Evolutionary conservation across 2,888 invertebrate species (phyloP).

Genomic region (Thysanoteuthis rhombus): DNA sequence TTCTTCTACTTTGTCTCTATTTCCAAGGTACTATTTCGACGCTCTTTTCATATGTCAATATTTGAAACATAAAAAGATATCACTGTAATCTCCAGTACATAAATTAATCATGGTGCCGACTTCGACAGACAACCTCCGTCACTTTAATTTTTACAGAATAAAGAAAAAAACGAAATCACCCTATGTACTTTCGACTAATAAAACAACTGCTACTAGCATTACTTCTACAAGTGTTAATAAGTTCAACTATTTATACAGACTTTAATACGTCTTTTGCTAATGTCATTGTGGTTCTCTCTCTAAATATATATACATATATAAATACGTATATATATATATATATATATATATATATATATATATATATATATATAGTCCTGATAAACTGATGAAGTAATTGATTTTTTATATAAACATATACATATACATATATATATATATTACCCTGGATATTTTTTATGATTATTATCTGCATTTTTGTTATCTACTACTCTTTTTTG

Average conservation of each 20-base stretch:
- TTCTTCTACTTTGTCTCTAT: no score
- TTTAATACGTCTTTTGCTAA: neutral
- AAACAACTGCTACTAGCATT: no score
- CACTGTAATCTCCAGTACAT: neutral
- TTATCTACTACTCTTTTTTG: neutral
- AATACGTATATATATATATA: neutral
- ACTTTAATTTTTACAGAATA: neutral
- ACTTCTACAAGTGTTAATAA: no score
- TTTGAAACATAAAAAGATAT: neutral
- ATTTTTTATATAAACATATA: neutral
- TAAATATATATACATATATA: neutral
- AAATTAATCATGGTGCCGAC: neutral
- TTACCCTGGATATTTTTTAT: neutral
- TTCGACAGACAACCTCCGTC: neutral
- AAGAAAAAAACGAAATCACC: neutral
- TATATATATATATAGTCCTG: neutral
- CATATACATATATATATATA: neutral
- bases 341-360: neutral
- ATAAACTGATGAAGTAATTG: neutral
- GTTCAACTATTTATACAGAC: no score
- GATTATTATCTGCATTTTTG: neutral
- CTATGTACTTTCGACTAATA: neutral
- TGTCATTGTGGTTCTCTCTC: neutral
- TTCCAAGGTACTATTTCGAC: no score
- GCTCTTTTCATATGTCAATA: neutral